Base-by-base conservation (phyloP, 2,113 vertebrate species). In the Benitochromis conjunctus region DNA sequence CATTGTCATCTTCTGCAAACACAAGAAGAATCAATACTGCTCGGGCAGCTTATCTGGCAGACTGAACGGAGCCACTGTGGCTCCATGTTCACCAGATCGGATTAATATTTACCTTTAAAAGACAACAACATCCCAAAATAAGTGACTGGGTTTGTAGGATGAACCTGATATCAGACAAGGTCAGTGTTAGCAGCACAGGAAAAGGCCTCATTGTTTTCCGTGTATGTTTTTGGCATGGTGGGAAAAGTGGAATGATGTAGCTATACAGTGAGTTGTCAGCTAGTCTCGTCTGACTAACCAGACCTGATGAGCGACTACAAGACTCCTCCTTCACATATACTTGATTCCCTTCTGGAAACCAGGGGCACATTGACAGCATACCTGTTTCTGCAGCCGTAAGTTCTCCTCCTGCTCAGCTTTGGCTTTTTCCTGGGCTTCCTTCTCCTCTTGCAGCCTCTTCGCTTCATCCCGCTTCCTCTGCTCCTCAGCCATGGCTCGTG, bases 321-420 rank as follows among this genome's bases (percentile, higher is more conserved):
- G 41, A 10, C 1, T 71, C 14, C 46, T 16, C 21, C 21, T 46
- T 71, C 26, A 48, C 10, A 53, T 76, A 19, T 12, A 13, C 26
- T 51, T 51, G 16, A 31, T 12, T 51, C 16, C 7, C 16, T 51
- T 48, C 43, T 76, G 16, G 46, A 29, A 76, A 31, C 46, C 26
- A 51, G 26, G 26, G 24, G 43, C 7, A 19, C 24, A 24, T 5
- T 74, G 14, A 48, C 43, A 12, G 6, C 21, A 2, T 66, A 98
- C 98, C 97, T 98, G 98, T 96, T 97, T 99, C 91, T 98, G 98
- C 36, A 98, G 96, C 24, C 97, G 96, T 71, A 98, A 94, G n/a
- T 90, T 95, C 95, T 99, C 97, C 92, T 98, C 97, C 88, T 96
- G 95, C 89, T 99, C 97, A 0, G 96, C 97, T 80, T 86, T 95